Base-by-base conservation (phyloP, 2,797 vertebrate species). In the Gallinago stenura region DNA sequence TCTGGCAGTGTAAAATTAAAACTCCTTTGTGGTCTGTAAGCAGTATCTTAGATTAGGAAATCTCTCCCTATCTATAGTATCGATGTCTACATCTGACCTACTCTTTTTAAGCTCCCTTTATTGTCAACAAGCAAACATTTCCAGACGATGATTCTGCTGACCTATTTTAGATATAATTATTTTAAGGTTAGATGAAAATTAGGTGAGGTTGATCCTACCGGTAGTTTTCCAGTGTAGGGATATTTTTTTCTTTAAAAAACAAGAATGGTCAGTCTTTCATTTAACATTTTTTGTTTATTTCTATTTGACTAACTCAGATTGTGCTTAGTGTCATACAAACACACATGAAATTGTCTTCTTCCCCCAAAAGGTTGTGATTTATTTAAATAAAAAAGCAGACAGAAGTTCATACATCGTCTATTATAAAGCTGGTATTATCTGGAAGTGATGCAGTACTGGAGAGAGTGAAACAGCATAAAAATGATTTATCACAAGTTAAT, bases 401-500 rank as follows among this genome's bases (percentile, higher is more conserved):
- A 58, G 62, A 46, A 68, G 20, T 80, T 93, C 46, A 43, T 61
- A 18, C 17, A 20, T 33, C 0, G 1, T 65, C 31, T 79, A 37
- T 81, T 89, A 35, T 41, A 50, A 39, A 39, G 31, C 50, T 83
- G 43, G 31, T 73, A 41, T 65, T 70, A 94, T 31, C 56, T 83
- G 92, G 65, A 93, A 46, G 41, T 87, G 9, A 10, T 91, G 72
- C 35, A 76, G 58, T n/a, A 66, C 62, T 46, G 39, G 57, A 84
- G 64, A 80, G 62, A 94, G 56, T 17, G 91, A 90, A 96, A 78
- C 15, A 90, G 57, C 22, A 90, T 91, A 80, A 95, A 94, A 91
- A 87, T 87, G 21, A 91, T 95, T 95, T 87, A 95, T 92, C 85
- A 95, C 50, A 79, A 61, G 50, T 90, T 84, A 92, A 21, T 83